phyloP scores from a whole-genome alignment of 2,888 invertebrate genomes.

The Limnephilus auricula region DNA sequence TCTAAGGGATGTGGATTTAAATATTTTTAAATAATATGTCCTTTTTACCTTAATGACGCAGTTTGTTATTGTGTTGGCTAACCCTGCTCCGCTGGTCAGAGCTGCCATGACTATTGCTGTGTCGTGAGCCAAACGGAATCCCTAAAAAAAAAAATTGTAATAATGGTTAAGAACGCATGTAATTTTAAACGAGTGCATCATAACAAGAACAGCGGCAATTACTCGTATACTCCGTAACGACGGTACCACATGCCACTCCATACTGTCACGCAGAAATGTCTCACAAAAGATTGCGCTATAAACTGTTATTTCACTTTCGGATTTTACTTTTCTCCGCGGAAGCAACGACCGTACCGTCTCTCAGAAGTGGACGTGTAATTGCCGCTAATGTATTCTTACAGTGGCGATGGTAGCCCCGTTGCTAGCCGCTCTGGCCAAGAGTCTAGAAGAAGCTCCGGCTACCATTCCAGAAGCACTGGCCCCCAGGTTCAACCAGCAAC shows the following conservation, averaged over 20 bases:
- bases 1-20: too few relatives aligned
- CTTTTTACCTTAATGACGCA: conserved; percentile 72
- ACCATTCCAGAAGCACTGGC: conserved; percentile 78
- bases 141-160: conserved; percentile 26
- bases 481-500: conserved; percentile 79
- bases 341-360: too few relatives aligned
- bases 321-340: too few relatives aligned
- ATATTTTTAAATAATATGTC: too few relatives aligned
- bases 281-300: too few relatives aligned
- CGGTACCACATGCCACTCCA: too few relatives aligned
- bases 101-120: conserved; percentile 42
- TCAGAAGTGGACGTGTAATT: too few relatives aligned
- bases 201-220: not conserved
- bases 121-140: conserved; percentile 52
- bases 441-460: conserved; percentile 76
- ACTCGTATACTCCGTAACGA: too few relatives aligned
- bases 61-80: conserved; percentile 73
- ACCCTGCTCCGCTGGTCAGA: conserved; percentile 74
- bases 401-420: conserved; percentile 76
- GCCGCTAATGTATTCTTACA: conserved; percentile 68
- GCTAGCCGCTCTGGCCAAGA: conserved; percentile 74
- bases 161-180: not conserved
- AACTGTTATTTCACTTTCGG: too few relatives aligned
- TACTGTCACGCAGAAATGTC: too few relatives aligned
- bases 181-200: not conserved